Conservation (phyloP, 2,113 vertebrate genomes). For the Panthera uncia region DNA sequence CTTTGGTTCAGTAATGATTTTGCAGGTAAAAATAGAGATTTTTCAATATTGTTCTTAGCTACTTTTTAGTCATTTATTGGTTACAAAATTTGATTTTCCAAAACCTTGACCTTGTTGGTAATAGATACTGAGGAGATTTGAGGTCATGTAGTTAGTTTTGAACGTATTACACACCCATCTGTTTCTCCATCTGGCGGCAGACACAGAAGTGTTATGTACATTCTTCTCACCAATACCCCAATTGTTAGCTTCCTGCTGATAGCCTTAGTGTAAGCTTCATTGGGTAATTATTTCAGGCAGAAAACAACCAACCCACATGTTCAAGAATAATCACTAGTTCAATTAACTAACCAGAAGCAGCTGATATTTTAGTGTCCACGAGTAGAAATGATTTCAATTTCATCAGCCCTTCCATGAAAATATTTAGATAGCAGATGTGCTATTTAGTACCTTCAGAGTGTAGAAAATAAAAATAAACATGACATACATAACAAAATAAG, state of each 20-base stretch:
- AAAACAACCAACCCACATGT: conserved; percentile 79
- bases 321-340: conserved; percentile 83
- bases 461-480: conserved; percentile 51
- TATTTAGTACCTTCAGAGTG: conserved; percentile 26
- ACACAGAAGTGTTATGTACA: conserved; percentile 54
- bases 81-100: conserved; percentile 6
- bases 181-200: conserved; percentile 81
- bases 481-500: not conserved
- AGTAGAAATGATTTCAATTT: conserved; percentile 57
- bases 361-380: conserved; percentile 51
- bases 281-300: conserved; percentile 81
- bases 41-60: not conserved
- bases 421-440: conserved; percentile 48
- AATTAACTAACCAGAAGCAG: conserved; percentile 79
- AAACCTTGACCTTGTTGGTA: conserved; percentile 55
- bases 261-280: conserved; percentile 70
- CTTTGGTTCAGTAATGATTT: not conserved
- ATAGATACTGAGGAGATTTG: conserved; percentile 24
- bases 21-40: not conserved
- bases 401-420: conserved; percentile 36
- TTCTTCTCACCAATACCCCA: conserved; percentile 71
- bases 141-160: conserved; percentile 70
- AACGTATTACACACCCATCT: conserved; percentile 79
- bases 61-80: not conserved
- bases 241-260: conserved; percentile 80